Conservation (phyloP, 1,140 invertebrate species). For the Drosophila fuyamai region DNA sequence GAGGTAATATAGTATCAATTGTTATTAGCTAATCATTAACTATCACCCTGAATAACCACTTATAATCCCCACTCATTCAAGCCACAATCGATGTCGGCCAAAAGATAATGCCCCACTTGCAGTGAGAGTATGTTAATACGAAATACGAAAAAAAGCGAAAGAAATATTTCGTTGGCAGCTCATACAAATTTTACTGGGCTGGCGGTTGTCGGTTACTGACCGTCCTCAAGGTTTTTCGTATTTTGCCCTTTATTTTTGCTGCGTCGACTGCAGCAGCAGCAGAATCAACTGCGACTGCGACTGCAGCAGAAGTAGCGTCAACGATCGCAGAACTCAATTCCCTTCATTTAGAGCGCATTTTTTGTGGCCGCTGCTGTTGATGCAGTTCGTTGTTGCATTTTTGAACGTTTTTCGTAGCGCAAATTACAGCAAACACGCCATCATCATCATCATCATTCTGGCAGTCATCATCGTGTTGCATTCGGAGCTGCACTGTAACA, state of each 20-base stretch:
- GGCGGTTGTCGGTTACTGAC: slow-evolving; percentile 84
- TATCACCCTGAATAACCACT: not conserved
- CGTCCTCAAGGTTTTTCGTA: slow-evolving; percentile 85
- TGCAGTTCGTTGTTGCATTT: slow-evolving; percentile 78
- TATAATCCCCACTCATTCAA: not conserved
- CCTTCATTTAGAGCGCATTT: slow-evolving; percentile 81
- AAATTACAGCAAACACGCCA: slow-evolving; percentile 83
- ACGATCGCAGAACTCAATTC: slow-evolving; percentile 81
- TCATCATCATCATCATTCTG: slow-evolving; percentile 62
- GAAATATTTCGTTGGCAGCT: slow-evolving; percentile 73
- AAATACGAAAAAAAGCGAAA: slow-evolving; percentile 54
- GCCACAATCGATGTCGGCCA: not conserved
- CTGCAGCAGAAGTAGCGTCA: slow-evolving; percentile 57
- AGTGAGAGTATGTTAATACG: slow-evolving; percentile 42
- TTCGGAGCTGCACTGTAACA: slow-evolving; percentile 56
- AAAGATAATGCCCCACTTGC: slow-evolving; percentile 11
- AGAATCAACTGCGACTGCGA: slow-evolving; percentile 15
- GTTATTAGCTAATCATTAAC: not conserved
- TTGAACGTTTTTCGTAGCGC: slow-evolving; percentile 83
- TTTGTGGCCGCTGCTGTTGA: slow-evolving; percentile 54
- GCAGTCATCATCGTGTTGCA: slow-evolving; percentile 40
- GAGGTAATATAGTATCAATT: not conserved
- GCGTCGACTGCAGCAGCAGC: slow-evolving; percentile 39
- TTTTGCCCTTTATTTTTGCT: slow-evolving; percentile 76
- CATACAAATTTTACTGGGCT: slow-evolving; percentile 83